Base-by-base conservation (phyloP, 2,888 invertebrate genomes). In the Ditula angustiorana region DNA sequence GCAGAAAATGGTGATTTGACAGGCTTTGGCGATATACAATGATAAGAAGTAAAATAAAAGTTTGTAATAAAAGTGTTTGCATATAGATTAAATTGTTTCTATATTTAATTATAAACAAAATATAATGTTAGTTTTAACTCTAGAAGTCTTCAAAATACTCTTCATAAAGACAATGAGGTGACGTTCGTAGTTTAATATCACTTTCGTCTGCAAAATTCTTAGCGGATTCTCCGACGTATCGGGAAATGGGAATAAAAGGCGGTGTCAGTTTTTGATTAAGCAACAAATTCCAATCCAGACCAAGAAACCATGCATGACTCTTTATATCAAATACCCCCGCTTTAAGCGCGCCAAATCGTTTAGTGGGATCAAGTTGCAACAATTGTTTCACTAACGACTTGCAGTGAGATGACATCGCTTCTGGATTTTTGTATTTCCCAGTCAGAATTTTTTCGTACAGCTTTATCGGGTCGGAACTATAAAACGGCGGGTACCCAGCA, bases 371-470 rank as follows among this genome's bases (percentile, higher is more conserved):
- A 3, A 83, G 78, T 71, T 97, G 96, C 21, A 98, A 85, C 49
- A 99, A 92, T 81, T 96, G 96, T 70, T 94, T 94, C 47, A 99
- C 82, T 13, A 99, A 87, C 78, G 98, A 96, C 79, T 96, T 97
- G 63, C 99, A 91, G 55, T 96, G 94, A 7, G 94, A 93, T 41
- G 96, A 95, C 87, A 99, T 98, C 74, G 95, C 95, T 1, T 94
- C 92, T 0, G 98, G 97, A 82, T 95, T 96, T 76, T 96, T 95
- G 77, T 96, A 98, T 83, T 96, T 96, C 50, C 97, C 98, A 5
- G 95, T 92, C n/a, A 98, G 95, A 74, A 99, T 98, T 88, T 97
- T 98, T 77, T 97, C 97, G 86, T 99, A 99, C 75, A 99, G 96
- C 81, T 96, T 96, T 93, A 98, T 97, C 0, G 97, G 96, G 74